phyloP scores from a whole-genome alignment of 2,113 vertebrate species.

The Tetrao urogallus region DNA sequence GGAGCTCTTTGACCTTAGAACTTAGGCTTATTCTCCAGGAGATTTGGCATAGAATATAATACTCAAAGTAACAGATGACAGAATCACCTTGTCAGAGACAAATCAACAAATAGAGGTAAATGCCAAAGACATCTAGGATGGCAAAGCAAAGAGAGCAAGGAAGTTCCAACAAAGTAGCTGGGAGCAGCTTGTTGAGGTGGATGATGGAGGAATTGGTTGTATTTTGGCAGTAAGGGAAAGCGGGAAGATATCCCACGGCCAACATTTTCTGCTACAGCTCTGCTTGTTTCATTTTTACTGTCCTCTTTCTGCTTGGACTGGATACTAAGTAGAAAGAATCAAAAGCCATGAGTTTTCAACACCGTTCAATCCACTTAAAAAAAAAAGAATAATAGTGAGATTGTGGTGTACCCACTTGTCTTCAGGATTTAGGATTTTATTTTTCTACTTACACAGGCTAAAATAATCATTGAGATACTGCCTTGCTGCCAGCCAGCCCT shows the following conservation, averaged over 20 bases:
- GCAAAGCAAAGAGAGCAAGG: not conserved
- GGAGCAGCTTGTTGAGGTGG: not conserved
- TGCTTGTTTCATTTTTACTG: not conserved
- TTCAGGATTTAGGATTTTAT: not conserved
- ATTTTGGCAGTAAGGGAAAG: not conserved
- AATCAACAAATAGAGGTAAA: not conserved
- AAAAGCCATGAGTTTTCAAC: not conserved
- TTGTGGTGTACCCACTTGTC: not conserved
- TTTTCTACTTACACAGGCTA: not conserved
- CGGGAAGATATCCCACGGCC: rapidly evolving
- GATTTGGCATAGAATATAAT: not conserved
- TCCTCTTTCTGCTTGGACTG: not conserved
- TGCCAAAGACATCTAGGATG: rapidly evolving
- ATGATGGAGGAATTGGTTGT: not conserved
- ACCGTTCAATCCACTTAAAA: not conserved
- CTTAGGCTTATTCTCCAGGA: not conserved
- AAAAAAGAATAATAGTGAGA: not conserved
- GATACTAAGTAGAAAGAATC: not conserved
- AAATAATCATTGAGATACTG: not conserved
- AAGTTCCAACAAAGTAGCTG: not conserved
- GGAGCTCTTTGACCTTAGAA: not conserved
- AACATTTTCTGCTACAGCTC: not conserved
- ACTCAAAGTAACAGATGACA: not conserved
- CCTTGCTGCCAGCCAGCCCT: not conserved
- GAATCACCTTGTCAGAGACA: not conserved